A percentile compares a stretch with the other conserved stretches of the same genome.
Conservation (phyloP, 2,113 vertebrate species). For the Cairina moschata region DNA sequence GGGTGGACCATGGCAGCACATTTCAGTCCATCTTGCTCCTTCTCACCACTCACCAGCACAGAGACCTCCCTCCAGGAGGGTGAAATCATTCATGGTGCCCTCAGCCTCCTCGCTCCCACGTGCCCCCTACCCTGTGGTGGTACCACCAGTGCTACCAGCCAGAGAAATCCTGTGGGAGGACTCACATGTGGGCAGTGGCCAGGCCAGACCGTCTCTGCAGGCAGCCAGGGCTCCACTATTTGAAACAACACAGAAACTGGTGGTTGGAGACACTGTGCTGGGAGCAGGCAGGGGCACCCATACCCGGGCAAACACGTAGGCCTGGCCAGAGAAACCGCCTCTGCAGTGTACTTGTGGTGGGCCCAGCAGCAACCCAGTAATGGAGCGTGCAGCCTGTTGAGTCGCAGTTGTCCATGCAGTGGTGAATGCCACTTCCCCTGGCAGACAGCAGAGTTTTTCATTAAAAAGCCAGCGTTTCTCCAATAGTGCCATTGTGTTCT, state of each 20-base stretch:
- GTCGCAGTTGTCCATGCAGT: not conserved
- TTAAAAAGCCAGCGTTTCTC: not conserved
- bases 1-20: not conserved
- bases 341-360: accelerated
- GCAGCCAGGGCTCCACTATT: not conserved
- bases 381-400: accelerated
- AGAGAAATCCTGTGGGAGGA: not conserved
- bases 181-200: accelerated
- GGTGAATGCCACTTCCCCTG: not conserved
- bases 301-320: accelerated
- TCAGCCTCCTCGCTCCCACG: not conserved
- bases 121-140: not conserved
- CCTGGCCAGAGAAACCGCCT: not conserved
- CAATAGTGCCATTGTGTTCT: not conserved
- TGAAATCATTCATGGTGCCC: not conserved
- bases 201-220: not conserved
- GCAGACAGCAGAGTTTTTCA: not conserved
- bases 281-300: not conserved
- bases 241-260: not conserved
- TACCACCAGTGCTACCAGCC: too few species aligned
- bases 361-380: not conserved
- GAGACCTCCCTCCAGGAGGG: not conserved
- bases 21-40: not conserved
- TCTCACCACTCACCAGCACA: too few species aligned
- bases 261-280: too few species aligned